A percentile compares a stretch with the other conserved stretches of the same genome.
Evolutionary conservation across 2,797 vertebrate species (phyloP).

Genomic region (Tolypeutes matacus): DNA sequence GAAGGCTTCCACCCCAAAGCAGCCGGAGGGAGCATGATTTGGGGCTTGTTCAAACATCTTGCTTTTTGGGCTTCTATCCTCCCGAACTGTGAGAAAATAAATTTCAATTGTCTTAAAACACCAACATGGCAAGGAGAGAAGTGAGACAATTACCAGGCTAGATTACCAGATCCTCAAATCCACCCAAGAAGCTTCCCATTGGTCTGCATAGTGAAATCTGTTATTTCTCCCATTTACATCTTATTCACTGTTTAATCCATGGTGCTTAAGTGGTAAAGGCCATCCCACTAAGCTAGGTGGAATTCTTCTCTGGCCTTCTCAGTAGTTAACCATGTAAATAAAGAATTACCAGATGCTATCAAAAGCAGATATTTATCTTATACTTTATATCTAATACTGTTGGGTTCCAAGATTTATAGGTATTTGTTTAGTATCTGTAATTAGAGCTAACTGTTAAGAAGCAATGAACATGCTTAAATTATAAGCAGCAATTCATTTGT

Average conservation of each 20-base stretch:
- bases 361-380: neutral
- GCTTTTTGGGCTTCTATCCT: neutral
- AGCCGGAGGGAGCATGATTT: neutral
- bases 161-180: neutral
- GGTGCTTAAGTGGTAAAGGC: neutral
- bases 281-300: neutral
- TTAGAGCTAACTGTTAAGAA: neutral
- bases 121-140: neutral
- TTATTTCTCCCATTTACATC: neutral
- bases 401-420: neutral
- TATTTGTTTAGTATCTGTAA: neutral
- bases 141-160: neutral
- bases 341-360: neutral
- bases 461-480: neutral
- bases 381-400: neutral
- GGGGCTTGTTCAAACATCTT: no score
- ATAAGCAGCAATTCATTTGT: neutral
- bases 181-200: neutral
- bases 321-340: neutral
- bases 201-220: neutral
- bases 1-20: neutral
- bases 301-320: no score
- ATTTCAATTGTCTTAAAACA: neutral
- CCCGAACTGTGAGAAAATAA: neutral
- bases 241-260: neutral